phyloP scores from a whole-genome alignment of 2,113 vertebrate genomes.

The Prochilodus magdalenae region DNA sequence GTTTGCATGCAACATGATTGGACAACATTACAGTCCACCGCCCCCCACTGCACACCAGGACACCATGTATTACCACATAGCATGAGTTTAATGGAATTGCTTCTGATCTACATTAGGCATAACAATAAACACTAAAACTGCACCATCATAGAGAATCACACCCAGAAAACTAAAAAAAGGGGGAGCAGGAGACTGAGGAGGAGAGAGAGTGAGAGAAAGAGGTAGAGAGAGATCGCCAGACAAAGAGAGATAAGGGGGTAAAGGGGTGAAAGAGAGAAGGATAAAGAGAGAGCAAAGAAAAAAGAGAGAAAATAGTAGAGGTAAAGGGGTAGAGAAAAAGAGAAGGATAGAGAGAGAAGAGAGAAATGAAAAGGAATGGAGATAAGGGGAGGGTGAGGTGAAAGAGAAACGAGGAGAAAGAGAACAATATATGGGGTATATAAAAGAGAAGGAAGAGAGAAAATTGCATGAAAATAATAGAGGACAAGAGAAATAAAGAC shows the following conservation, averaged over 20 bases:
- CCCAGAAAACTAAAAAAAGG: no score
- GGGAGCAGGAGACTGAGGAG: no score
- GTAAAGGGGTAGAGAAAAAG: no score
- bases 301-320: background rate
- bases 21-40: background rate
- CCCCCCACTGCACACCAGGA: no score
- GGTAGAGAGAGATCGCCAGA: no score
- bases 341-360: background rate
- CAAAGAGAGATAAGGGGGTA: background rate
- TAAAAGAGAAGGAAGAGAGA: background rate
- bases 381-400: no score
- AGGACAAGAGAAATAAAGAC: no score
- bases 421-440: no score
- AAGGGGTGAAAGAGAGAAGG: no score
- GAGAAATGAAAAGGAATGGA: no score
- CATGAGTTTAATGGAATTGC: background rate
- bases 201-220: background rate
- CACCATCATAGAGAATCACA: slow-evolving; percentile 28
- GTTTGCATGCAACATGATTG: background rate
- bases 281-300: background rate
- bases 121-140: background rate
- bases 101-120: background rate
- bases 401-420: background rate
- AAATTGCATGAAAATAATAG: background rate
- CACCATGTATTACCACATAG: no score